Evolutionary conservation across 37 sponge, comb jelly and placozoan species (phyloP), one percentile per base, ranked within the genome.

Genomic region (Ephydatia muelleri): DNA sequence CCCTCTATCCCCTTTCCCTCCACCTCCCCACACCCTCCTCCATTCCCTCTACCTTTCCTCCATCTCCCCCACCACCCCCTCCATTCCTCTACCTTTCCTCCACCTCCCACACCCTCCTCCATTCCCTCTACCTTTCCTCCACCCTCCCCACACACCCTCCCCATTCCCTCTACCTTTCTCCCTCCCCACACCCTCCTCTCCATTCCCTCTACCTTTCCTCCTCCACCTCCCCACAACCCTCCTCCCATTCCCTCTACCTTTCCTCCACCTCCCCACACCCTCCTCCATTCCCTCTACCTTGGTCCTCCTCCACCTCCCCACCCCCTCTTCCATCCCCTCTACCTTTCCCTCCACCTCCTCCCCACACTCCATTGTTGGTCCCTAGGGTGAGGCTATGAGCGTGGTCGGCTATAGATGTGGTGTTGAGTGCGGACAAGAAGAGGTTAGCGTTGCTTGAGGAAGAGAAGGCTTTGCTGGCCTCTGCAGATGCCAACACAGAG

Each of bases 401-500:
- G 69, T 92, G 91, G 14, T 87, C 96, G 27, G 98, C 98, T 36
- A 85, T 96, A 31, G 84, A 98, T 25, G 93, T 94, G 43, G 96
- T 98, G n/a, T 84, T 98, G 39, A 92, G 77, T 28, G 88, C 96
- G 6, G 96, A 98, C 83, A 78, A 38, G 29, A 96, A 96, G 82
- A 64, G 96, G 76, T 72, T 92, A 23, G 31, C 81, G 8, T 85
- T 98, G 23, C 67, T 94, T 31, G 91, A 87, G 49, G 96, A 98
- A 79, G 98, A 88, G 75, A 32, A 77, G n/a, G 69, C 72, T 21
- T 64, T 91, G 16, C 22, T 85, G 30, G 86, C 69, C 19, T 92
- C 92, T 34, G 84, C 93, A 28, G 98, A 98, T 79, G 77, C 75
- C 22, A 69, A 72, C 33, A 49, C 82, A 43, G 91, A 91, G 25